Evolutionary conservation across 2,797 vertebrate species (phyloP), one percentile per base, ranked within the genome.

Genomic region (Coreius guichenoti): DNA sequence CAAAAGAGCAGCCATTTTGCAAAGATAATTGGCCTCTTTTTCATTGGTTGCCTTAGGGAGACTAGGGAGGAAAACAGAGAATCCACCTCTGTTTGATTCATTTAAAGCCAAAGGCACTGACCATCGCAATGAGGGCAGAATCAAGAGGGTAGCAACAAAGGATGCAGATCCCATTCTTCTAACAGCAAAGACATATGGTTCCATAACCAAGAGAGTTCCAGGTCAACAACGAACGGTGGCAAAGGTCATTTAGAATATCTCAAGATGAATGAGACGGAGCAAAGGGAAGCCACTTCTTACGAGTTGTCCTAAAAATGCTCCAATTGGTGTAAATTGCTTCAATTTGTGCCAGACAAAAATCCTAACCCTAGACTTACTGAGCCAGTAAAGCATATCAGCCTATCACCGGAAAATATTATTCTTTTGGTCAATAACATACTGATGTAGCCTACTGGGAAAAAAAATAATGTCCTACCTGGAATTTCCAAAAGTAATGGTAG

Each of bases 11-110:
- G 90, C 88, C 92, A 91, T 92, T 93, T 92, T 92, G 89, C 90
- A 86, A 89, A 85, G 89, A 91, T 95, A 95, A 94, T 94, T 94
- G 92, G 88, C 88, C 90, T 90, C 82, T 88, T 90, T 87, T 91
- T 88, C 89, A 92, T 89, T 83, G 19, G 84, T 88, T 87, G 82
- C 89, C 58, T 29, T 58, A 9, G 87, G 90, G 88, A 87, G 91
- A 88, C 89, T 58, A 36, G 51, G 2, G 29, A 61, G 39, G 26
- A 74, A 87, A 83, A 74, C 43, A 75, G 77, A 79, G 33, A 80
- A 31, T 58, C 54, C 23, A 47, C 61, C 51, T 82, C 81, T 83
- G 58, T 89, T 67, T 87, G 89, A 89, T 89, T 92, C 82, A 90
- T 87, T 85, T 88, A 75, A 84, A 88, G 85, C 88, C 86, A 78